Evolutionary conservation across 2,888 invertebrate genomes (phyloP), one percentile per base, ranked within the genome.

Genomic region (Hirtodrosophila confusa): DNA sequence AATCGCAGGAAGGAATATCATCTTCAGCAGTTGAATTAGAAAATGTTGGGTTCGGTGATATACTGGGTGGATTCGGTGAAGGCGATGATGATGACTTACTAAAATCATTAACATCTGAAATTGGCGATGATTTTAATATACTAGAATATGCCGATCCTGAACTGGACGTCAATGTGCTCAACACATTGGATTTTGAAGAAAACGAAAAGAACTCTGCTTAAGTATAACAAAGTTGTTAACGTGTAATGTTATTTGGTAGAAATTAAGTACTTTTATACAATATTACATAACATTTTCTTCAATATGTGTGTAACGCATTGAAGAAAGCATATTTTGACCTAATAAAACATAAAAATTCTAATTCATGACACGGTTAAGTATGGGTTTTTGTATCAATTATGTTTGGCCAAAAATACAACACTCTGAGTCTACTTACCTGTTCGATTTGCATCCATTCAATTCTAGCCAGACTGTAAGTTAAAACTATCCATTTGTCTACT

Each of bases 101-200:
- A 27, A 93, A 93, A 75, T 94, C 94, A 0, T 89, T 94, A 39
- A 92, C 93, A 86, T 96, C 96, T n/a, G 97, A 97, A 92, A 96
- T 97, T 93, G 97, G 97, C 4, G 95, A 96, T 67, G 98, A 98
- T 92, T 98, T 98, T 92, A 98, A 98, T 91, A 97, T 98, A 86
- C 92, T 98, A 71, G 97, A 98, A 91, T 98, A 98, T 91, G 98
- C 97, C 0, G 98, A 98, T 93, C 97, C 98, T 0, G 98, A 98
- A 91, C 92, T 98, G 53, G 97, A 97, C 76, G 95, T 95, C 66
- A 97, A 97, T 88, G 96, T 98, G 77, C 93, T 98, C 55, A 97
- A 97, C 89, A 95, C 95, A 62, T 92, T 97, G 51, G 97, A 97
- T 90, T 93, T 96, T 65, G 96, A 96, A 68, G 96, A 96, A 77